Percentiles rank a stretch among this genome's conserved stretches.
Evolutionary conservation across 2,888 invertebrate genomes (phyloP).

Genomic region (Margaritifera margaritifera): DNA sequence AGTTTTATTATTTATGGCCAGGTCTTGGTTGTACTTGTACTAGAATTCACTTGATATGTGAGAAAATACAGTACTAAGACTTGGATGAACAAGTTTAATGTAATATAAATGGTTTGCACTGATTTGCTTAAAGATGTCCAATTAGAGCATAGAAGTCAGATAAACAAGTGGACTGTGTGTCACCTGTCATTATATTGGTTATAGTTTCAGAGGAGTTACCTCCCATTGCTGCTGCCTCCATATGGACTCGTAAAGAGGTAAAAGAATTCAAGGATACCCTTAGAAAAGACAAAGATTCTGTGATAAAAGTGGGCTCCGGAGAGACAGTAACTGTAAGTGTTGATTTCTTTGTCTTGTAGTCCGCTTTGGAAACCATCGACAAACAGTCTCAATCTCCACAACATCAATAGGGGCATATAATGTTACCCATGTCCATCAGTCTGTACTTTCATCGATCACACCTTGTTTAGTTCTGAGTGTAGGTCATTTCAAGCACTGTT

Average conservation of each 20-base stretch:
- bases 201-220: conserved; percentile 63
- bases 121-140: background rate
- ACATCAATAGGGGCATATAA: too few relatives aligned
- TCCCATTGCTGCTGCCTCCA: conserved; percentile 80
- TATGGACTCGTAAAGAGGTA: conserved; percentile 96
- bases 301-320: conserved; percentile 95
- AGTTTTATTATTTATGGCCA: too few relatives aligned
- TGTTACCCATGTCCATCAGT: too few relatives aligned
- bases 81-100: too few relatives aligned
- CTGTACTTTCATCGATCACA: too few relatives aligned
- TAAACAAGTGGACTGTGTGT: background rate
- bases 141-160: background rate
- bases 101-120: too few relatives aligned
- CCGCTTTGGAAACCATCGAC: background rate
- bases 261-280: conserved; percentile 92
- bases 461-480: too few relatives aligned
- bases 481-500: too few relatives aligned
- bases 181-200: conserved; percentile 7
- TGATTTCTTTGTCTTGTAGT: background rate
- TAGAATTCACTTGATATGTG: too few relatives aligned
- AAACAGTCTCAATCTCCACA: too few relatives aligned
- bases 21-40: too few relatives aligned
- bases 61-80: too few relatives aligned
- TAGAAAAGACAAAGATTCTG: conserved; percentile 85
- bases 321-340: conserved; percentile 92